Conservation (phyloP, 2,888 invertebrate genomes). For the Xanthia icteritia region DNA sequence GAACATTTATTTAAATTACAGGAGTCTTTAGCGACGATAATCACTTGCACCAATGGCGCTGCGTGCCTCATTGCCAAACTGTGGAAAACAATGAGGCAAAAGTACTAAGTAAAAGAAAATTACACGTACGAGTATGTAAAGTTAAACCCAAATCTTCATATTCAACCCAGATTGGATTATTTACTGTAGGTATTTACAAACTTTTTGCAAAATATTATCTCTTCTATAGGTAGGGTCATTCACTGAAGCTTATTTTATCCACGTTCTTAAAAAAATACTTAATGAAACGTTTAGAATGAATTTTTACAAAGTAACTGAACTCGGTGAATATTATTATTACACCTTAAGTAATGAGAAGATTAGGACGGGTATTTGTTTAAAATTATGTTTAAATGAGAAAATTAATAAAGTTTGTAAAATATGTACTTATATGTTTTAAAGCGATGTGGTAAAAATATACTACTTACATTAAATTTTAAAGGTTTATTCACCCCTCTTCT, state of each 20-base stretch:
- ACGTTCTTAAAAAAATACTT: conserved; percentile 52
- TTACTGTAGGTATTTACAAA: too few species aligned
- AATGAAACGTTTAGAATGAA: conserved; percentile 62
- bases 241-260: conserved; percentile 51
- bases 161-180: too few species aligned
- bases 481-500: not conserved
- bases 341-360: conserved; percentile 62
- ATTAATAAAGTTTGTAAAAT: not conserved
- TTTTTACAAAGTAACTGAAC: conserved; percentile 59
- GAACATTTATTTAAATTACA: not conserved
- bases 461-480: not conserved
- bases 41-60: not conserved
- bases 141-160: too few species aligned
- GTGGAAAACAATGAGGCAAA: too few species aligned
- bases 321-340: conserved; percentile 51
- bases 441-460: not conserved
- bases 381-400: conserved; percentile 30
- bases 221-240: not conserved
- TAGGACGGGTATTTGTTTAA: conserved; percentile 47
- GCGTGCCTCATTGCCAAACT: too few species aligned
- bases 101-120: too few species aligned
- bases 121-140: too few species aligned
- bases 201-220: too few species aligned
- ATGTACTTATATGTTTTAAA: not conserved
- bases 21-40: not conserved